A percentile compares a stretch with the other conserved stretches of the same genome.
These are phyloP conservation scores for Megatriorchis doriae DNA, from an alignment of 2,113 vertebrate species.

Conservation along the genomic window DNA sequence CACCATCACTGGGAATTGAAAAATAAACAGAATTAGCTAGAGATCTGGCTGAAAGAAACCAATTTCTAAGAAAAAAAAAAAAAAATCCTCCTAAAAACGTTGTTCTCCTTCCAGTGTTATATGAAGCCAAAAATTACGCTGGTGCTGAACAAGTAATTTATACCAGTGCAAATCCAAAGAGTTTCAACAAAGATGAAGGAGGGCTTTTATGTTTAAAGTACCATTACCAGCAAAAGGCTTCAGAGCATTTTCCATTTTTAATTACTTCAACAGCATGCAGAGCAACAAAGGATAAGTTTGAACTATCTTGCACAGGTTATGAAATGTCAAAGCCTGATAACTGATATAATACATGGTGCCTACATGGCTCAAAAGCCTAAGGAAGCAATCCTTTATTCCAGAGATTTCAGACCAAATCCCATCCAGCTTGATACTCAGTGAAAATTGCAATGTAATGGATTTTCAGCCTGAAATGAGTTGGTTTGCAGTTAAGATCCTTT, in stretches of 20 bases:
- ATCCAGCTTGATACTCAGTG: not conserved
- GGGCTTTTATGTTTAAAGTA: not conserved
- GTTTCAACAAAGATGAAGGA: not conserved
- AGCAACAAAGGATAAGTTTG: not conserved
- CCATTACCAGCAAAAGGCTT: not conserved
- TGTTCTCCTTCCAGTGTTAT: not conserved
- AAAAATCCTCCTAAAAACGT: not conserved
- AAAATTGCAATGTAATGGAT: slow-evolving; percentile 18
- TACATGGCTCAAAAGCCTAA: not conserved
- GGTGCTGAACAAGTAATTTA: not conserved
- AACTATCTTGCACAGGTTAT: not conserved
- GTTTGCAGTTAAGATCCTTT: not conserved
- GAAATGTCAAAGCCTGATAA: not conserved
- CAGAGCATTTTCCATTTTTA: not conserved
- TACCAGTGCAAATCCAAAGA: not conserved
- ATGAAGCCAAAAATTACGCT: not conserved
- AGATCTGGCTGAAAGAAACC: not conserved
- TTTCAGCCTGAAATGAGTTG: slow-evolving; percentile 20
- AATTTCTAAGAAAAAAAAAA: not conserved
- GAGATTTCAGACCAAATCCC: not conserved
- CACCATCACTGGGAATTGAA: not conserved
- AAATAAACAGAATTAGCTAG: slow-evolving; percentile 4
- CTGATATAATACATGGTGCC: not conserved
- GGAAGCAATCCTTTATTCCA: not conserved
- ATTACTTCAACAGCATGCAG: not conserved